Evolutionary conservation across 2,797 vertebrate genomes (phyloP).

Genomic region (Acanthurus leucopareius): DNA sequence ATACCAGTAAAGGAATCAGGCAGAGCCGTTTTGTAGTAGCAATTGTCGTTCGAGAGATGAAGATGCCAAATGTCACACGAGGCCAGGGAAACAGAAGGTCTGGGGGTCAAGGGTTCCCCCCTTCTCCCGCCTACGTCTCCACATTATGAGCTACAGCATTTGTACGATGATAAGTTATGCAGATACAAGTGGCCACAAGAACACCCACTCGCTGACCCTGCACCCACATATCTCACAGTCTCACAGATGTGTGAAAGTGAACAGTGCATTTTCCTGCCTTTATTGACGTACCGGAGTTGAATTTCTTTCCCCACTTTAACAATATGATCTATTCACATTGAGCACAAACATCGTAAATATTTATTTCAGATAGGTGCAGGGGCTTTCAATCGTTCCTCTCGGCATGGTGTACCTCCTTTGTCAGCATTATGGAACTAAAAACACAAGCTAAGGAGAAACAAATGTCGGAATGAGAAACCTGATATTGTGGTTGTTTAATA

Average conservation of each 20-base stretch:
- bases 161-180: conserved; percentile 56
- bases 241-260: conserved; percentile 32
- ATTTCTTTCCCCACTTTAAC: conserved; percentile 23
- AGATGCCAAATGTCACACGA: conserved; percentile 75
- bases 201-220: conserved; percentile 64
- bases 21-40: conserved; percentile 69
- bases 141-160: conserved; percentile 39
- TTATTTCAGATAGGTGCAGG: conserved; percentile 33
- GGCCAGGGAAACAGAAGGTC: conserved; percentile 58
- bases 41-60: conserved; percentile 64
- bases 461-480: conserved; percentile 61
- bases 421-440: conserved; percentile 61
- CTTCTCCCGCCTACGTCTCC: conserved; percentile 17
- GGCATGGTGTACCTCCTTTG: conserved; percentile 30
- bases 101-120: conserved; percentile 23
- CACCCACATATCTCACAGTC: conserved; percentile 44
- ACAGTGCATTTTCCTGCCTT: conserved; percentile 14
- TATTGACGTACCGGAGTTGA: conserved; percentile 24
- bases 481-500: conserved; percentile 60
- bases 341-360: conserved; percentile 38
- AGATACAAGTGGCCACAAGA: conserved; percentile 53
- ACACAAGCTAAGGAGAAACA: conserved; percentile 56
- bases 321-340: conserved; percentile 26
- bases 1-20: conserved; percentile 63
- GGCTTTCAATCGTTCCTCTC: conserved; percentile 35